These are phyloP conservation scores for Anguilla megastoma DNA, from an alignment of 2,797 vertebrate species.

Conservation along the genomic window DNA sequence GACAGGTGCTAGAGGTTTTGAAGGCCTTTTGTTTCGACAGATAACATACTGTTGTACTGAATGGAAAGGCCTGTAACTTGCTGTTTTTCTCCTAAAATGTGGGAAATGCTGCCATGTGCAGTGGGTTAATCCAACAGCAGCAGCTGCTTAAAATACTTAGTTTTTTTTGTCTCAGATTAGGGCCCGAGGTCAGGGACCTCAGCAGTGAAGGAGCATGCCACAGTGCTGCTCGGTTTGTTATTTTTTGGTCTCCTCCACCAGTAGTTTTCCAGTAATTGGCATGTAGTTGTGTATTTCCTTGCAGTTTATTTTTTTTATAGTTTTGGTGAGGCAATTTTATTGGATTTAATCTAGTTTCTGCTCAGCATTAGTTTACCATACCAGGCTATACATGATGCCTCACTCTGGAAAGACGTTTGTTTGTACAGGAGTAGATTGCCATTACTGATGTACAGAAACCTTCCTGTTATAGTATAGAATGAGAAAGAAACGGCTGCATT, in stretches of 20 bases:
- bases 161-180: not conserved
- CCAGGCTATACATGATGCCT: not conserved
- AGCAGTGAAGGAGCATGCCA: not conserved
- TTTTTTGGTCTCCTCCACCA: not conserved
- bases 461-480: not conserved
- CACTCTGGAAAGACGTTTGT: not conserved
- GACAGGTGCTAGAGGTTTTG: not conserved
- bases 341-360: not conserved
- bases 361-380: not conserved
- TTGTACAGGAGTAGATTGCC: not conserved
- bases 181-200: not conserved
- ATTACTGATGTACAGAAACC: not conserved
- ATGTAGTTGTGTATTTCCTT: not conserved
- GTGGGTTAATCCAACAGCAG: not conserved
- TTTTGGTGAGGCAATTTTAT: not conserved
- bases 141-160: not conserved
- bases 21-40: not conserved
- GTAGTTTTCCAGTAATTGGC: not conserved
- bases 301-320: not conserved
- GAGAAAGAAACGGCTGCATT: not conserved
- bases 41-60: not conserved
- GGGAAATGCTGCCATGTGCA: not conserved
- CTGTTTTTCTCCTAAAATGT: not conserved
- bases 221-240: not conserved
- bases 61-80: not conserved